Evolutionary conservation across 1,140 invertebrate genomes (phyloP).

Genomic region (Tetragnatha versicolor): DNA sequence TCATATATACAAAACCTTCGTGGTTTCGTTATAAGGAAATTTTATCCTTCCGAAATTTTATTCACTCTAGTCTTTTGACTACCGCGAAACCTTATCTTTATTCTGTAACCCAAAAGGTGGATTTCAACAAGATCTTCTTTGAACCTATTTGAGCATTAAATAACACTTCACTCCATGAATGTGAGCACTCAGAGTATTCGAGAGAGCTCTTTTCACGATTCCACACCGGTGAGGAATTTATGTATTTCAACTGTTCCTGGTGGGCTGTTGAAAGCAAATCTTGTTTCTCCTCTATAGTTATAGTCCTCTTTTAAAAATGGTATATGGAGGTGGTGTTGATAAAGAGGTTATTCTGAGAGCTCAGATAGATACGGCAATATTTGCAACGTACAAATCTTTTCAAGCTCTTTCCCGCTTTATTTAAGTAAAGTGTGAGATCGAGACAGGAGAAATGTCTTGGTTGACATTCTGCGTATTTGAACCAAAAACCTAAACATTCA

Average conservation of each 20-base stretch:
- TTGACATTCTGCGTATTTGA: too few species aligned
- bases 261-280: background rate
- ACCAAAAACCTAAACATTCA: too few species aligned
- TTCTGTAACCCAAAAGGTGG: background rate
- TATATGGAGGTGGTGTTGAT: background rate
- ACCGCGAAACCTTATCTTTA: background rate
- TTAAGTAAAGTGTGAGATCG: too few species aligned
- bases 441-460: too few species aligned
- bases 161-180: slow-evolving; percentile 14
- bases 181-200: background rate
- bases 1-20: too few species aligned
- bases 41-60: too few species aligned
- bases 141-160: slow-evolving; percentile 6
- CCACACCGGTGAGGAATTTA: slow-evolving; percentile 1
- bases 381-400: background rate
- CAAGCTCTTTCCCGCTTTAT: too few species aligned
- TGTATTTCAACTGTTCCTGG: slow-evolving; percentile 10
- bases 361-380: background rate
- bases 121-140: background rate
- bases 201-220: background rate
- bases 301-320: slow-evolving; percentile 7
- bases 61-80: slow-evolving; percentile 18
- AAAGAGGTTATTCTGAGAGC: background rate
- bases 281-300: background rate
- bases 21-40: too few species aligned